Base-by-base conservation (phyloP, 2,113 vertebrate species). In the Phainopepla nitens region DNA sequence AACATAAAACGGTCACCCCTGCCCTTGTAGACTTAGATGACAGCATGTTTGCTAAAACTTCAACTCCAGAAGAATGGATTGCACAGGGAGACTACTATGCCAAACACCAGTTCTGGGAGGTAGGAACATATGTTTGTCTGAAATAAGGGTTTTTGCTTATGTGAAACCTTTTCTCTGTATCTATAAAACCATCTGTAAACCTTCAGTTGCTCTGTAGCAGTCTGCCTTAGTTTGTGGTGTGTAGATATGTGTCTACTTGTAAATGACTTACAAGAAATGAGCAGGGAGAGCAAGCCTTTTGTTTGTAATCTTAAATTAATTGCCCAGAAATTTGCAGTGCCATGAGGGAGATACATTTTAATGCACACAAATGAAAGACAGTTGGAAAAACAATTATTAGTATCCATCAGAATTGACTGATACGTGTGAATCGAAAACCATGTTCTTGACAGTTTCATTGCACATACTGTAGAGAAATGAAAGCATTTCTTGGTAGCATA, bases 41-140 rank as follows among this genome's bases (percentile, higher is more conserved):
- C 60, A 98, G 97, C 92, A 98, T 98, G 98, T 98, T 98, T 96
- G 98, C 97, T 75, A 98, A 98, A 96, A 98, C 98, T 29, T 98
- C 98, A 13, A 98, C 98, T 58, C 96, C 97, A 25, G 96, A 96
- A 78, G 98, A 98, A 58, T 98, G 98, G 98, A 97, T 98, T 42
- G 95, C 96, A 11, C 98, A 98, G 87, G 98, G 98, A 87, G 98
- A 98, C 24, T 98, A 98, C 82, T 98, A 98, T 8, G 98, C 98
- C 58, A 98, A 98, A 70, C 98, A 98, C 90, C 98, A 98, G 80
- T 98, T 98, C 91, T 98, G 98, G 98, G 98, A 98, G 98, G 98
- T 98, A 97, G 79, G 93, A 82, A 41, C 44, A 28, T 39, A 36
- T 45, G 11, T 80, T 89, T 73, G 17, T 54, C 22, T 89, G 78